These are phyloP conservation scores for Bungarus multicinctus DNA, from an alignment of 2,113 vertebrate species.

Conservation along the genomic window DNA sequence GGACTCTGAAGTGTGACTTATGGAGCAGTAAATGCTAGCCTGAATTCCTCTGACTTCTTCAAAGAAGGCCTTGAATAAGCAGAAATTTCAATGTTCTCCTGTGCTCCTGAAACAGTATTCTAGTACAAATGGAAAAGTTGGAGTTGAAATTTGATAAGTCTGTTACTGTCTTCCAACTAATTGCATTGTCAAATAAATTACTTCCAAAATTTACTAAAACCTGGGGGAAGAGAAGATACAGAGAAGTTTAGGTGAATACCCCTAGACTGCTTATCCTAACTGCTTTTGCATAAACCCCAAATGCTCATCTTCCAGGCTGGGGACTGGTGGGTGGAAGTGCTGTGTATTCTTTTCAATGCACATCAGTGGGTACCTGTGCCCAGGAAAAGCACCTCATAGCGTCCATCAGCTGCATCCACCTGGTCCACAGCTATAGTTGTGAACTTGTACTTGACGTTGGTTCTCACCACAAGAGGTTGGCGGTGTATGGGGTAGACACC, in stretches of 20 bases:
- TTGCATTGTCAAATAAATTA: background rate
- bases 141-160: conserved; percentile 13
- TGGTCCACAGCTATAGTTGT: conserved; percentile 97
- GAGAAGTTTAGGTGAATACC: background rate
- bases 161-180: background rate
- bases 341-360: conserved; percentile 63
- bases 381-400: conserved; percentile 98
- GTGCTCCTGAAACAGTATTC: background rate
- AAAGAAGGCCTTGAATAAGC: background rate
- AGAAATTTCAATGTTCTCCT: background rate
- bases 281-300: background rate
- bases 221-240: background rate
- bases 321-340: conserved; percentile 31
- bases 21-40: background rate
- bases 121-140: background rate
- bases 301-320: conserved; percentile 35
- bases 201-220: background rate
- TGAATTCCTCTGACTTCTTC: background rate
- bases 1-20: background rate
- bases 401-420: conserved; percentile 94
- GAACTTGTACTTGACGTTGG: conserved; percentile 93
- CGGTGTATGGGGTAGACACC: conserved; percentile 92
- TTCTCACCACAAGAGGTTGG: conserved; percentile 93
- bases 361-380: conserved; percentile 91
- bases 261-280: background rate